phyloP scores from a whole-genome alignment of 2,888 invertebrate genomes.

The Calameuta pallipes region DNA sequence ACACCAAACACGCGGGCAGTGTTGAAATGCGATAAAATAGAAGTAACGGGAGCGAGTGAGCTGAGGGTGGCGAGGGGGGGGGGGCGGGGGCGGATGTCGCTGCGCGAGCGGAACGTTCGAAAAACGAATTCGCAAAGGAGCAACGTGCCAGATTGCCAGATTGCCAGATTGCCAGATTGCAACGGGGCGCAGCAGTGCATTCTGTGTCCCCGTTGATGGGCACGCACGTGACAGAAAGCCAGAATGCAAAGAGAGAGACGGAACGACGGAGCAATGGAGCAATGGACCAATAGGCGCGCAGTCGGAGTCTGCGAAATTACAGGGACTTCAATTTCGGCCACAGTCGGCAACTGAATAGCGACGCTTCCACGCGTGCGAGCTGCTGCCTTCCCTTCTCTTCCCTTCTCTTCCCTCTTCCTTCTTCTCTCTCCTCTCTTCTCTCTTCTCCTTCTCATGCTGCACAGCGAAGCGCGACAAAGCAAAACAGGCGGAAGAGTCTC shows the following conservation, averaged over 20 bases:
- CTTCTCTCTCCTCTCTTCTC: not conserved
- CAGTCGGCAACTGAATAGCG: not conserved
- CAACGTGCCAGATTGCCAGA: not conserved
- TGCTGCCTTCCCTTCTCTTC: not conserved
- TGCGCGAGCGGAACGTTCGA: not conserved
- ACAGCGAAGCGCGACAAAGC: not conserved
- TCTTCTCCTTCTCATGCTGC: constrained; percentile 25
- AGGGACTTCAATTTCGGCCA: not conserved
- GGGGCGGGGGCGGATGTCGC: no score
- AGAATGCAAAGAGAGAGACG: not conserved
- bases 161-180: not conserved
- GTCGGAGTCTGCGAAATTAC: not conserved
- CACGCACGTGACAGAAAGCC: constrained; percentile 14
- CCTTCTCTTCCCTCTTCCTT: not conserved
- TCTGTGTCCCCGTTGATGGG: constrained; percentile 27
- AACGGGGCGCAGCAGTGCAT: not conserved
- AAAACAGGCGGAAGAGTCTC: not conserved
- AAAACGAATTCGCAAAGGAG: not conserved
- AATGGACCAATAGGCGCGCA: not conserved
- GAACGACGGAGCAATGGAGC: not conserved
- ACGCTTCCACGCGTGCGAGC: not conserved
- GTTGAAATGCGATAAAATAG: not conserved
- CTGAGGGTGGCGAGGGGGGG: no score
- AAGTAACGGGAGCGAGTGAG: not conserved
- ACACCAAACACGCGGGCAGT: not conserved